phyloP scores from a whole-genome alignment of 1,140 invertebrate genomes.

The Drosophila lacertosa region DNA sequence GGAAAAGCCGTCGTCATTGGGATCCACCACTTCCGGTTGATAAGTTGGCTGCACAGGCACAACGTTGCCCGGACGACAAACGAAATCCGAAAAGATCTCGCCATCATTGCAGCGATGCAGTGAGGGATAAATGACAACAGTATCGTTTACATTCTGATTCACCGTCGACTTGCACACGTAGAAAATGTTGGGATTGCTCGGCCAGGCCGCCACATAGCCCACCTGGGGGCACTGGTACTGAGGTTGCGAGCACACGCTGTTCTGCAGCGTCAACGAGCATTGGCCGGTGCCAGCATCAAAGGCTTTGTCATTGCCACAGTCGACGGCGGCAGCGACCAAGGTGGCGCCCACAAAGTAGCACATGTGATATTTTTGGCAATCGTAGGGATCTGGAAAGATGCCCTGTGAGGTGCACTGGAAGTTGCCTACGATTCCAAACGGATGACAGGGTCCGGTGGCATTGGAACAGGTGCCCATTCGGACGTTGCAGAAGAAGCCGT shows the following conservation, averaged over 20 bases:
- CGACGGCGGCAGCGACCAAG: constrained; percentile 67
- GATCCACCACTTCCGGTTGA: constrained; percentile 13
- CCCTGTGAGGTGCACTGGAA: constrained; percentile 82
- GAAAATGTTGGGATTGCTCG: constrained; percentile 79
- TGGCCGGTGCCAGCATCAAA: constrained; percentile 74
- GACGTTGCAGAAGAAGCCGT: constrained; percentile 80
- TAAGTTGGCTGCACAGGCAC: neutral
- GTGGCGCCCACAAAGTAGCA: constrained; percentile 77
- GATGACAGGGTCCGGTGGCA: constrained; percentile 78
- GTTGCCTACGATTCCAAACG: constrained; percentile 75
- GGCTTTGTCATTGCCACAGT: constrained; percentile 75
- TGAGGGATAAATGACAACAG: constrained; percentile 74
- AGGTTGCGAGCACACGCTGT: constrained; percentile 55
- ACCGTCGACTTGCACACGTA: constrained; percentile 82
- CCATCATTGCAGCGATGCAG: constrained; percentile 79
- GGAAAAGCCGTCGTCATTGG: constrained; percentile 53
- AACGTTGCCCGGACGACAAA: constrained; percentile 47
- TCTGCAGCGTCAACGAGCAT: constrained; percentile 65
- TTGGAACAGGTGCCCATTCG: constrained; percentile 69
- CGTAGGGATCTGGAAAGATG: constrained; percentile 83
- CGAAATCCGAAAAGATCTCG: constrained; percentile 69
- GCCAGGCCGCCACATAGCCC: constrained; percentile 76
- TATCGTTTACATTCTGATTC: constrained; percentile 72
- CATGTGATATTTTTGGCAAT: constrained; percentile 84
- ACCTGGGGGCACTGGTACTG: constrained; percentile 70